A percentile compares a stretch with the other conserved stretches of the same genome.
Evolutionary conservation across 2,888 invertebrate species (phyloP).

Genomic region (Cerceris rybyensis): DNA sequence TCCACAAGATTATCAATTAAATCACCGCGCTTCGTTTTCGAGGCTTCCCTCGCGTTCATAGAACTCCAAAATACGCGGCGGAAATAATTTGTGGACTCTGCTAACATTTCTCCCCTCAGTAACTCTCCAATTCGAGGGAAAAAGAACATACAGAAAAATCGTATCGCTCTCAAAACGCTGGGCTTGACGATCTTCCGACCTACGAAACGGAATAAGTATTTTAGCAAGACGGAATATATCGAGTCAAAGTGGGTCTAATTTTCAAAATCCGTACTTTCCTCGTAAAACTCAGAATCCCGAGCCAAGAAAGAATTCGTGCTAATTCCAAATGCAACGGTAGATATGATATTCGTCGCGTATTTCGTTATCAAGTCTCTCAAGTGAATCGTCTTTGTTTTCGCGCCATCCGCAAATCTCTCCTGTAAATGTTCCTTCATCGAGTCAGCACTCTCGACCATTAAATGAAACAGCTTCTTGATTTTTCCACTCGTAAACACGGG

Average conservation of each 20-base stretch:
- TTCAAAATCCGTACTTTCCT: background rate
- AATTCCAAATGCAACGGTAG: constrained; percentile 73
- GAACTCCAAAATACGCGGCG: constrained; percentile 73
- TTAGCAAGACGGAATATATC: background rate
- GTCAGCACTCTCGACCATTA: constrained; percentile 79
- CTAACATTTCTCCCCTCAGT: constrained; percentile 52
- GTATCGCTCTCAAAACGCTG: background rate
- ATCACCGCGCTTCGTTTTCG: constrained; percentile 70
- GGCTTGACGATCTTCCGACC: constrained; percentile 9
- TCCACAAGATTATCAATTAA: constrained; percentile 71
- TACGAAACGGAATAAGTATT: background rate
- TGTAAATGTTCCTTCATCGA: constrained; percentile 62
- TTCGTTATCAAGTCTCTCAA: constrained; percentile 55
- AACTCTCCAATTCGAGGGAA: constrained; percentile 62
- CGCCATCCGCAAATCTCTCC: constrained; percentile 18
- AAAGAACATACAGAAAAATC: constrained; percentile 66
- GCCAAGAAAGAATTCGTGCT: constrained; percentile 69
- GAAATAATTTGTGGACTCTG: constrained; percentile 64
- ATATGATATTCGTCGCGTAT: constrained; percentile 72
- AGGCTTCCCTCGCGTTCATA: constrained; percentile 66
- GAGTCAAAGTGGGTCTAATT: background rate
- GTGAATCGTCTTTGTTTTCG: constrained; percentile 35
- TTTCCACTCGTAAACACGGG: constrained; percentile 84
- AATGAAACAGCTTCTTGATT: constrained; percentile 82
- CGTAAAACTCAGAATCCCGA: constrained; percentile 65